Evolutionary conservation across 2,888 invertebrate species (phyloP).

Genomic region (Alcis repandata): DNA sequence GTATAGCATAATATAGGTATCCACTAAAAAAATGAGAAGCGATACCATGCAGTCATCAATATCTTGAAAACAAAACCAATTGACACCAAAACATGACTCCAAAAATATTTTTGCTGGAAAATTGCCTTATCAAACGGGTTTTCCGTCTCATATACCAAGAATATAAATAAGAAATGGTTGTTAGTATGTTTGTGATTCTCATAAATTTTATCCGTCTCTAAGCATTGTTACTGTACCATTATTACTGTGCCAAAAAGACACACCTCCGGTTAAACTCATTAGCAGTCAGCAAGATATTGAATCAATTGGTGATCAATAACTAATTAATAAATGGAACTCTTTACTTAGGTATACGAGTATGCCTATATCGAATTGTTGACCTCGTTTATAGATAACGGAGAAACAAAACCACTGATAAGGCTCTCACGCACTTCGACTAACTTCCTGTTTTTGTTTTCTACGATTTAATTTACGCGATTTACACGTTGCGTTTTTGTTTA

Average conservation of each 20-base stretch:
- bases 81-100: no score
- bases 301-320: neutral
- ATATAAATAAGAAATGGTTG: no score
- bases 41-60: no score
- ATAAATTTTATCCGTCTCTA: neutral
- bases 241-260: neutral
- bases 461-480: conserved; percentile 1
- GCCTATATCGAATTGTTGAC: conserved; percentile 17
- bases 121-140: no score
- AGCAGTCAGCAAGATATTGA: neutral
- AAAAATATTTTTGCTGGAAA: no score
- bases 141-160: no score
- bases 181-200: neutral
- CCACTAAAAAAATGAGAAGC: no score
- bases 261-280: neutral
- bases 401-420: conserved; percentile 31
- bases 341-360: no score
- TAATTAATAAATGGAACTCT: neutral
- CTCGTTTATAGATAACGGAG: conserved; percentile 24
- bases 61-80: no score
- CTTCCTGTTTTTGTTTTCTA: conserved; percentile 40
- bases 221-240: neutral
- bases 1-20: neutral
- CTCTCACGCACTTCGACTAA: conserved; percentile 23
- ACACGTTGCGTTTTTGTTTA: neutral